Conservation (phyloP, 1,140 invertebrate genomes). For the Agrilus planipennis region DNA sequence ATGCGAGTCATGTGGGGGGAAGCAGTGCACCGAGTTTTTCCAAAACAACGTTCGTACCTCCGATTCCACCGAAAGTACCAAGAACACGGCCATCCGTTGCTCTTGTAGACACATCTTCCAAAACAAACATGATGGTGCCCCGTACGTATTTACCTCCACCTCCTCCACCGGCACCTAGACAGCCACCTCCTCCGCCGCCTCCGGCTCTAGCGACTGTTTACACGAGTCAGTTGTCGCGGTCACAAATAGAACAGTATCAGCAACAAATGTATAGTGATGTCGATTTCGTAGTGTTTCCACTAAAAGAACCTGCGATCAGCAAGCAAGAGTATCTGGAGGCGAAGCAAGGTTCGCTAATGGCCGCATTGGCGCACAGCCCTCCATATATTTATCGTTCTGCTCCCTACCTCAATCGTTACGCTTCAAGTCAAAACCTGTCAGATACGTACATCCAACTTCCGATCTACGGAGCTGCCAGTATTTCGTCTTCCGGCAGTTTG, state of each 20-base stretch:
- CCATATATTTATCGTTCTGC: constrained; percentile 68
- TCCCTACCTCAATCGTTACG: constrained; percentile 60
- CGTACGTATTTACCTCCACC: constrained; percentile 44
- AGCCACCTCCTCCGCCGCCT: constrained; percentile 37
- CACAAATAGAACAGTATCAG: constrained; percentile 71
- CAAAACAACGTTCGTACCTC: constrained; percentile 39
- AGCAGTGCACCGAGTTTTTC: constrained; percentile 41
- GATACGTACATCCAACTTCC: constrained; percentile 54
- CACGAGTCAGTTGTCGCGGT: constrained; percentile 56
- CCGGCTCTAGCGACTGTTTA: constrained; percentile 47
- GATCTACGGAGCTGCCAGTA: constrained; percentile 44
- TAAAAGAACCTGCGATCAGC: constrained; percentile 76
- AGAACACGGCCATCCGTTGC: constrained; percentile 34
- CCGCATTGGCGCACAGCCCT: constrained; percentile 45
- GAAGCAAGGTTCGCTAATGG: constrained; percentile 57
- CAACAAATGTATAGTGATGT: constrained; percentile 80
- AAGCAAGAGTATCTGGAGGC: constrained; percentile 83
- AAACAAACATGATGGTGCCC: constrained; percentile 46
- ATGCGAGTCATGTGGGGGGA: constrained; percentile 42
- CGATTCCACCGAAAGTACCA: constrained; percentile 39
- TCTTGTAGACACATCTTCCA: constrained; percentile 49
- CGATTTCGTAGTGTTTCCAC: constrained; percentile 79
- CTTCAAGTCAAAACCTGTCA: constrained; percentile 63
- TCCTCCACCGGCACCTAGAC: constrained; percentile 36
- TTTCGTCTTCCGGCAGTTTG: constrained; percentile 41